Conservation (phyloP, 2,797 vertebrate genomes). For the Mormyrus proboscirostris region DNA sequence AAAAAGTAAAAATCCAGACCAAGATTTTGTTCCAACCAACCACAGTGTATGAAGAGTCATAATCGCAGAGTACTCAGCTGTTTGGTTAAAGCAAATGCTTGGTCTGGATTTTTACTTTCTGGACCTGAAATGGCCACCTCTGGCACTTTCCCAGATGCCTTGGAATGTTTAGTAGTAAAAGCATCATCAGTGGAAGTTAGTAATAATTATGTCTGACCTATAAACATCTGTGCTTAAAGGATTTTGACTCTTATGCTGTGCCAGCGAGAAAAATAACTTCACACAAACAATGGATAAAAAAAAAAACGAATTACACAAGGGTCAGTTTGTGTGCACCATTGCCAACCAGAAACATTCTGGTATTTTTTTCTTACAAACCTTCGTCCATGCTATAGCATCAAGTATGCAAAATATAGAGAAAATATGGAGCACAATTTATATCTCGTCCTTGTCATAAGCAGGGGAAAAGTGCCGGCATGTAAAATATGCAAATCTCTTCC, state of each 20-base stretch:
- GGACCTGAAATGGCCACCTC: no score
- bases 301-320: background rate
- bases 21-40: no score
- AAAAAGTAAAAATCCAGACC: no score
- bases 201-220: background rate
- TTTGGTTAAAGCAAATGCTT: no score
- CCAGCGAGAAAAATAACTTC: background rate
- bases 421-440: background rate
- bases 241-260: background rate
- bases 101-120: no score
- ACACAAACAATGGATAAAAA: background rate
- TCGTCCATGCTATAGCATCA: background rate
- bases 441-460: background rate
- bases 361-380: background rate
- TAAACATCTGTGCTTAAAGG: background rate
- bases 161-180: background rate
- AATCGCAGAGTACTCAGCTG: no score
- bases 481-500: background rate
- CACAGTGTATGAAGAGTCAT: no score
- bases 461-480: background rate
- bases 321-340: background rate
- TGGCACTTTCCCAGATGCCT: background rate
- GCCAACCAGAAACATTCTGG: background rate
- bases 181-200: background rate
- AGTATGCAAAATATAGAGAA: background rate